These are phyloP conservation scores for Malurus melanocephalus DNA, from an alignment of 2,113 vertebrate genomes.

Conservation along the genomic window DNA sequence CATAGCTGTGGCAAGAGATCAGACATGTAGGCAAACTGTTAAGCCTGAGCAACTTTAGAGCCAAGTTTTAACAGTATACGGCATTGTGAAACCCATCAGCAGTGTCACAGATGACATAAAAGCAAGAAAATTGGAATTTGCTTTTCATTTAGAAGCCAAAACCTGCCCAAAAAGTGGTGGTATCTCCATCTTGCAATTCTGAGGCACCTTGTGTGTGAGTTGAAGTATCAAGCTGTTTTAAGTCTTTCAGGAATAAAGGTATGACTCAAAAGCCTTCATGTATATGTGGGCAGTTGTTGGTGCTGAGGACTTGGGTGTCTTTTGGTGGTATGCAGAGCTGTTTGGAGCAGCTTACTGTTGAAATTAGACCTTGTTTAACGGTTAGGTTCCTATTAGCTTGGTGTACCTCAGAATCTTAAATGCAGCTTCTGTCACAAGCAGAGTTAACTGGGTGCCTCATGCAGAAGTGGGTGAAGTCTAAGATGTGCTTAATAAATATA, in stretches of 20 bases:
- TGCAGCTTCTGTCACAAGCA: neutral
- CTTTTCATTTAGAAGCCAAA: neutral
- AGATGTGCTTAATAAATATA: neutral
- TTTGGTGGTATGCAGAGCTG: neutral
- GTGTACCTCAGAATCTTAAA: neutral
- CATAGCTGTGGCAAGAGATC: neutral
- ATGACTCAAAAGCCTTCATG: neutral
- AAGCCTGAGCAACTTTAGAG: neutral
- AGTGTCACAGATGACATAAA: neutral
- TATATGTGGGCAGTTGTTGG: neutral
- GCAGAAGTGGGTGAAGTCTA: neutral
- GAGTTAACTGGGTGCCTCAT: neutral
- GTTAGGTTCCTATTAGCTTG: neutral
- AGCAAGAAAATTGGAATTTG: neutral
- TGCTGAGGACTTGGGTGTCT: neutral
- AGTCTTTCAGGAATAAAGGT: neutral
- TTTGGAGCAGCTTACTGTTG: neutral
- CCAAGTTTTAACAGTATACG: neutral
- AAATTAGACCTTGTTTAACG: neutral
- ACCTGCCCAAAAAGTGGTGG: neutral
- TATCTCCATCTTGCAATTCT: neutral
- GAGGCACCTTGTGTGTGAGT: neutral
- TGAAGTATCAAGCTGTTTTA: neutral
- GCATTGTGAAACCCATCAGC: neutral
- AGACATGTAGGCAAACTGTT: neutral